Conservation (phyloP, 2,113 vertebrate genomes). For the Onychorhynchus coronatus region DNA sequence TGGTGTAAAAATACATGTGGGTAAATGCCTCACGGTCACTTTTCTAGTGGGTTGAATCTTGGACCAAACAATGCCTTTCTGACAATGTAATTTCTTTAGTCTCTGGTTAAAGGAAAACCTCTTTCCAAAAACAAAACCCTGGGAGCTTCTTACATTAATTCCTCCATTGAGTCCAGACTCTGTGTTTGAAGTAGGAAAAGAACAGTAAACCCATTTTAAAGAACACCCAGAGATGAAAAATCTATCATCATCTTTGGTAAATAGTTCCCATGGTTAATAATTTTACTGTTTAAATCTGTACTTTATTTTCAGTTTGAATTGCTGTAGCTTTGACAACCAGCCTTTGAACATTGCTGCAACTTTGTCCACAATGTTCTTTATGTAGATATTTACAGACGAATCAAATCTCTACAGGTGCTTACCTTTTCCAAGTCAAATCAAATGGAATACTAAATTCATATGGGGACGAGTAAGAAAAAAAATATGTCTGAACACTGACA, state of each 20-base stretch:
- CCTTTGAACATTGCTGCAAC: neutral
- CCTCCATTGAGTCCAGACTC: neutral
- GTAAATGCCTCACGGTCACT: neutral
- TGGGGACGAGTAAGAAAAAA: neutral
- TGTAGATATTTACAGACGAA: neutral
- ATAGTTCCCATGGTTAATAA: neutral
- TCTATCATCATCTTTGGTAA: neutral
- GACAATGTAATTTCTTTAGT: neutral
- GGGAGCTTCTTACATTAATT: neutral
- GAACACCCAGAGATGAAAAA: neutral
- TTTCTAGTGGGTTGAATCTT: neutral
- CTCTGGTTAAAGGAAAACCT: neutral
- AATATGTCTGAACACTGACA: neutral
- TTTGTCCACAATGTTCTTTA: neutral
- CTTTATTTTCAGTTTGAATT: constrained; percentile 4
- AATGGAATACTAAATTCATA: neutral
- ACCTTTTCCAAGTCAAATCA: neutral
- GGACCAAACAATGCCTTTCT: neutral
- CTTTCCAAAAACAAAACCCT: neutral
- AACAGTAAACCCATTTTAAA: neutral
- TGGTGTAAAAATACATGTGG: neutral
- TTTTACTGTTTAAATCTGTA: neutral
- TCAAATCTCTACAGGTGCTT: neutral
- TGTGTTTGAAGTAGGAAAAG: neutral
- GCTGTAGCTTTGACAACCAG: neutral